These are phyloP conservation scores for Nomada flava DNA, from an alignment of 2,888 invertebrate species.

Conservation along the genomic window DNA sequence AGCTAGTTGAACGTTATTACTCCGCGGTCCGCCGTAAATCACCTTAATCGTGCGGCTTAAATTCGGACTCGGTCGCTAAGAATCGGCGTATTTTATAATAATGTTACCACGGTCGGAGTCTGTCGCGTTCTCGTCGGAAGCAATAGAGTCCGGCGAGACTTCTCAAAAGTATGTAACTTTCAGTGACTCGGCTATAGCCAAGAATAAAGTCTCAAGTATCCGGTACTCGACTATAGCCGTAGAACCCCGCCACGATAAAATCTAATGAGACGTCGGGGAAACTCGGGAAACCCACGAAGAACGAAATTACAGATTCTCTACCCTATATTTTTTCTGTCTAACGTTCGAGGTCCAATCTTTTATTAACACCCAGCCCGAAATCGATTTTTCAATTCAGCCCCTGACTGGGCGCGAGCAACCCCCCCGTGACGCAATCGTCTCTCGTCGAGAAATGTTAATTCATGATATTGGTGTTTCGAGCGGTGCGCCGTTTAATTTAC, in stretches of 20 bases:
- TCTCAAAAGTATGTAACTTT: constrained; percentile 56
- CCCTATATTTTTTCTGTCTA: constrained; percentile 55
- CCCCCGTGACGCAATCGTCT: constrained; percentile 10
- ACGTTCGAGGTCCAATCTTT: constrained; percentile 56
- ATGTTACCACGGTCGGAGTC: constrained; percentile 30
- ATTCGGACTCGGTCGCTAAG: not conserved
- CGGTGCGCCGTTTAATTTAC: constrained; percentile 23
- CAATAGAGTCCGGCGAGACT: constrained; percentile 47
- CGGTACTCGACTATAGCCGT: constrained; percentile 42
- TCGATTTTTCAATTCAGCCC: constrained; percentile 55
- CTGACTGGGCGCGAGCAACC: not conserved
- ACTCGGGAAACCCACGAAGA: constrained; percentile 40
- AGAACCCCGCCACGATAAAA: constrained; percentile 54
- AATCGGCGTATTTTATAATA: constrained; percentile 25
- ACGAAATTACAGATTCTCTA: constrained; percentile 64
- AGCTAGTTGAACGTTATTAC: not conserved
- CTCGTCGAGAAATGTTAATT: constrained; percentile 31
- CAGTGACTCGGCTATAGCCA: constrained; percentile 39
- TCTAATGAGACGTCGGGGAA: constrained; percentile 61
- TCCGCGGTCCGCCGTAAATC: not conserved
- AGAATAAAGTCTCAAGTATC: constrained; percentile 61
- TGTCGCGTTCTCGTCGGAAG: constrained; percentile 12
- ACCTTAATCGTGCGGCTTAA: not conserved
- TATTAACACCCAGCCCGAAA: constrained; percentile 58
- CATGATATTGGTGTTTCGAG: constrained; percentile 3